Evolutionary conservation across 1,140 invertebrate genomes (phyloP).

Genomic region (Microplitis mediator): DNA sequence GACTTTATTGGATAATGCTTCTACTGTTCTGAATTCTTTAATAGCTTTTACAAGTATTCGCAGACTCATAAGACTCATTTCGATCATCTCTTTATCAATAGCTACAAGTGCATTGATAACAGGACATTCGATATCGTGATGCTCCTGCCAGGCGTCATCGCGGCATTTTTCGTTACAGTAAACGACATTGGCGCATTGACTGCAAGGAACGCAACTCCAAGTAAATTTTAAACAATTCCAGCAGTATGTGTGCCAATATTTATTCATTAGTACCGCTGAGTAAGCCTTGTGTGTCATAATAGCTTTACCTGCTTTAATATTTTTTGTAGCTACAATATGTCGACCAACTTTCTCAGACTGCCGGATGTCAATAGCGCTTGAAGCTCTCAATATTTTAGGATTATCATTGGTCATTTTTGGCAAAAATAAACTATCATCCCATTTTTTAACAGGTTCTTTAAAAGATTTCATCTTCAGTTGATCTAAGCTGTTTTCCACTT

Average conservation of each 20-base stretch:
- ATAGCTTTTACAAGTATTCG: conserved; percentile 67
- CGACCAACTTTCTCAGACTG: conserved; percentile 63
- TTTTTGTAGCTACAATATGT: conserved; percentile 67
- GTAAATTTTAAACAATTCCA: conserved; percentile 72
- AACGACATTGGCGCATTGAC: conserved; percentile 66
- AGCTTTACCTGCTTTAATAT: conserved; percentile 74
- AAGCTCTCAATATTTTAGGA: conserved; percentile 9
- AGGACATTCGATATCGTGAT: conserved; percentile 77
- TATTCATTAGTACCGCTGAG: conserved; percentile 67
- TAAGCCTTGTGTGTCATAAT: conserved; percentile 79
- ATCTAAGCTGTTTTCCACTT: background rate
- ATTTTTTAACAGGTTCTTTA: background rate
- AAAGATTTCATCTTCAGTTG: background rate
- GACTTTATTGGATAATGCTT: conserved; percentile 55
- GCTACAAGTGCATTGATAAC: conserved; percentile 64
- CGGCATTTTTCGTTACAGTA: conserved; percentile 75
- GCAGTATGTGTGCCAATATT: conserved; percentile 70
- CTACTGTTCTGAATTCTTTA: conserved; percentile 60
- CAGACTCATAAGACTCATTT: conserved; percentile 68
- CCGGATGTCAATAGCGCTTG: background rate
- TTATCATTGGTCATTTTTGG: background rate
- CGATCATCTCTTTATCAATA: conserved; percentile 66
- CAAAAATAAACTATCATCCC: background rate
- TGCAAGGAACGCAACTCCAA: conserved; percentile 68
- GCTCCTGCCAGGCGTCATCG: conserved; percentile 65